Percentiles rank a stretch among this genome's conserved stretches.
Conservation (phyloP, 1,140 invertebrate genomes). For the Magallana angulata region DNA sequence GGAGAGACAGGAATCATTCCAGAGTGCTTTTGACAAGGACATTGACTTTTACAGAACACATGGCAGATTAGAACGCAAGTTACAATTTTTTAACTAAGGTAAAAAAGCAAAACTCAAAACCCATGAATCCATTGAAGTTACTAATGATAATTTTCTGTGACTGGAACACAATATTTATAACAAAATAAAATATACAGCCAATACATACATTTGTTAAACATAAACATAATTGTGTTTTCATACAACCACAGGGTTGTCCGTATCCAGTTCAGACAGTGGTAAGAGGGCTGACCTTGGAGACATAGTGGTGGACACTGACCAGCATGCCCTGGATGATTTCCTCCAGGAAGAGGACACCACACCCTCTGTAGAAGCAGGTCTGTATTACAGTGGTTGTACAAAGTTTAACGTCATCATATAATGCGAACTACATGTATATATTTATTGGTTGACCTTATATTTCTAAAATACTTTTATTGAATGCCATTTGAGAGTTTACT, state of each 20-base stretch:
- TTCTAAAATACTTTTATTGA: too few relatives aligned
- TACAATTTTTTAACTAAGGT: too few relatives aligned
- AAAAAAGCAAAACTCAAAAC: too few relatives aligned
- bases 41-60: constrained; percentile 84
- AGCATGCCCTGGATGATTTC: constrained; percentile 59
- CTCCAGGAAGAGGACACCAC: constrained; percentile 47
- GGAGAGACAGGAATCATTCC: constrained; percentile 85
- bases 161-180: too few relatives aligned
- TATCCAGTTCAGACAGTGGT: constrained; percentile 58
- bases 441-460: too few relatives aligned
- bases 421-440: too few relatives aligned
- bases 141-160: too few relatives aligned
- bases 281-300: constrained; percentile 61
- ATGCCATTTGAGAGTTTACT: too few relatives aligned
- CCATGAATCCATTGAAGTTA: too few relatives aligned
- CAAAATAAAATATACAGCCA: too few relatives aligned
- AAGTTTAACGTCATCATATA: too few relatives aligned
- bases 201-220: too few relatives aligned
- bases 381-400: not conserved
- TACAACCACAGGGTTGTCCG: constrained; percentile 46
- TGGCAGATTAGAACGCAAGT: constrained; percentile 84
- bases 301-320: constrained; percentile 60
- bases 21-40: constrained; percentile 86
- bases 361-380: constrained; percentile 39
- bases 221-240: not conserved